phyloP scores from a whole-genome alignment of 2,888 invertebrate species.

The Luperina testacea region DNA sequence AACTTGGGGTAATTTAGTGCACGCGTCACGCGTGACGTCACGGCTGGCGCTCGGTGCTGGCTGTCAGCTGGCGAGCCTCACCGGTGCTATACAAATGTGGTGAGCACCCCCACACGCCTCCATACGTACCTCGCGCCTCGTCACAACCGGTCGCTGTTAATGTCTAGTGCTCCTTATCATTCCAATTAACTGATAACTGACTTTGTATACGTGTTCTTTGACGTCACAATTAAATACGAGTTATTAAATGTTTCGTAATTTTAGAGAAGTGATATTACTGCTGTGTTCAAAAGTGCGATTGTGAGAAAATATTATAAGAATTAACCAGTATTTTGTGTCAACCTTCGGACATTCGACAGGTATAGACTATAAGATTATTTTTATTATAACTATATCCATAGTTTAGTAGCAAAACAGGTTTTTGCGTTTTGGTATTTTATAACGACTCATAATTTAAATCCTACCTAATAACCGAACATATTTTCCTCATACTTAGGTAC shows the following conservation, averaged over 20 bases:
- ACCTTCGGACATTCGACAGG: slow-evolving; percentile 54
- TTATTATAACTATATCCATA: neutral
- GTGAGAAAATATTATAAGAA: slow-evolving; percentile 38
- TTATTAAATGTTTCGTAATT: slow-evolving; percentile 47
- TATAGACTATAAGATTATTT: slow-evolving; percentile 17
- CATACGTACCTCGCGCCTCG: slow-evolving; percentile 78
- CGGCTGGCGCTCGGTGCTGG: slow-evolving; percentile 46
- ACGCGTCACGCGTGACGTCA: slow-evolving; percentile 63
- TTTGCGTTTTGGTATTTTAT: neutral
- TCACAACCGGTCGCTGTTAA: slow-evolving; percentile 72
- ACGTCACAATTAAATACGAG: slow-evolving; percentile 66
- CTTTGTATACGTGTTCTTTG: slow-evolving; percentile 66
- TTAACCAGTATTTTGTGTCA: slow-evolving; percentile 34
- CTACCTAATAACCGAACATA: neutral
- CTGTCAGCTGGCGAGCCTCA: slow-evolving; percentile 66
- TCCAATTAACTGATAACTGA: slow-evolving; percentile 80
- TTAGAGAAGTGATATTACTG: slow-evolving; percentile 43
- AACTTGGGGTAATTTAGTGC: slow-evolving; percentile 39
- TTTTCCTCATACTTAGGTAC: slow-evolving; percentile 28
- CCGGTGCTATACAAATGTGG: slow-evolving; percentile 72
- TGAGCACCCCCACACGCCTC: slow-evolving; percentile 70
- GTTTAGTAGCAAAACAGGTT: slow-evolving; percentile 12
- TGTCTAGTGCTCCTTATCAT: slow-evolving; percentile 72
- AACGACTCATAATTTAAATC: slow-evolving; percentile 7
- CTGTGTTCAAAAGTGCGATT: slow-evolving; percentile 37